Conservation (phyloP, 2,888 invertebrate genomes). For the Drosophila pegasa region DNA sequence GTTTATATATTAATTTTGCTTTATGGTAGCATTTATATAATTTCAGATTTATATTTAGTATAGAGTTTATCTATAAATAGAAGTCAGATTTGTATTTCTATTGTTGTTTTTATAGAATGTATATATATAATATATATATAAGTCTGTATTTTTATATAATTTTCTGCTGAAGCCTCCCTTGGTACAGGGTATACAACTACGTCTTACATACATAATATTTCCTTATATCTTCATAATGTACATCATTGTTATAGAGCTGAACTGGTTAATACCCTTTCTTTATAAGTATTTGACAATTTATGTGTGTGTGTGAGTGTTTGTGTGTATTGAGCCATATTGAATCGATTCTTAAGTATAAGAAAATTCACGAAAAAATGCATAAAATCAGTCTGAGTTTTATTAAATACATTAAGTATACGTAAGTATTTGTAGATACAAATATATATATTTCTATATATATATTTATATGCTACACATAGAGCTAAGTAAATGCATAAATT, state of each 20-base stretch:
- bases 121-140: no score
- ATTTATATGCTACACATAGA: slow-evolving; percentile 37
- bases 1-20: not conserved
- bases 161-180: no score
- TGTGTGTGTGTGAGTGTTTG: slow-evolving; percentile 3
- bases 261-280: slow-evolving; percentile 1
- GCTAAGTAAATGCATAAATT: slow-evolving; percentile 54
- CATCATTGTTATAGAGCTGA: not conserved
- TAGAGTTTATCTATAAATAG: not conserved
- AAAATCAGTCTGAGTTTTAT: slow-evolving; percentile 76
- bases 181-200: not conserved
- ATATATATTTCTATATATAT: slow-evolving; percentile 6
- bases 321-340: slow-evolving; percentile 46
- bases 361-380: slow-evolving; percentile 64
- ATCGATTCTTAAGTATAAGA: slow-evolving; percentile 39
- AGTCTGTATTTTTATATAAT: not conserved
- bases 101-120: not conserved
- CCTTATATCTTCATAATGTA: not conserved
- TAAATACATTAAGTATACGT: slow-evolving; percentile 49
- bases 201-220: not conserved
- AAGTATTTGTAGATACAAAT: slow-evolving; percentile 22
- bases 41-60: not conserved
- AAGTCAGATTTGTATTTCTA: not conserved
- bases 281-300: slow-evolving; percentile 8
- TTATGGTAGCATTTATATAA: not conserved